Percentiles rank a stretch among this genome's conserved stretches.
These are phyloP conservation scores for Lithophane socia DNA, from an alignment of 2,888 invertebrate genomes.

Conservation along the genomic window DNA sequence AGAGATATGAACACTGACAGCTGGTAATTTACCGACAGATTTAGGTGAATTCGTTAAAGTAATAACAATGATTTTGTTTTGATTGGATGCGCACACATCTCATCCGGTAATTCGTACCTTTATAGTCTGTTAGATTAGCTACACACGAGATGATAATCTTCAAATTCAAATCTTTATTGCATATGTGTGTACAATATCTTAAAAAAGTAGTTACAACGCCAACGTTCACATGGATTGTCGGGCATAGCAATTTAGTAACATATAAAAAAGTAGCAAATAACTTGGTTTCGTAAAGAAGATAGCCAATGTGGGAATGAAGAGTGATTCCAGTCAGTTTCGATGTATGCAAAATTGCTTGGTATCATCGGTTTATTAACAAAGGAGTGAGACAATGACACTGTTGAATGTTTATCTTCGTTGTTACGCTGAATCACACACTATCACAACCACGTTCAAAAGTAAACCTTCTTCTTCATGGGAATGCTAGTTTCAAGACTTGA, in stretches of 20 bases:
- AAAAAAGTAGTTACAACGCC: too few species aligned
- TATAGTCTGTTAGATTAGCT: slow-evolving; percentile 2
- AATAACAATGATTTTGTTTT: slow-evolving; percentile 46
- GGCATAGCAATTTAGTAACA: too few species aligned
- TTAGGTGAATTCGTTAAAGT: slow-evolving; percentile 25
- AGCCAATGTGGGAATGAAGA: background rate
- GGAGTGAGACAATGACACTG: slow-evolving; percentile 19
- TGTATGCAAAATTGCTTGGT: background rate
- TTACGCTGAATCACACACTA: background rate
- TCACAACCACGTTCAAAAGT: background rate
- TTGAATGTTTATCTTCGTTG: slow-evolving; percentile 16
- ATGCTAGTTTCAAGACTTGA: slow-evolving; percentile 3
- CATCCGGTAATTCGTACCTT: background rate
- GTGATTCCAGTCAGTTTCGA: background rate
- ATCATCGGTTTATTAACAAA: slow-evolving; percentile 23
- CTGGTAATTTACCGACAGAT: slow-evolving; percentile 60
- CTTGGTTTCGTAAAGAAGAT: background rate
- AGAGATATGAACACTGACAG: slow-evolving; percentile 68
- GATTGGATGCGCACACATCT: slow-evolving; percentile 45
- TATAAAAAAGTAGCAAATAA: too few species aligned
- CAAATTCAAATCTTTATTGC: too few species aligned
- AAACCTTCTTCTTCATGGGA: slow-evolving; percentile 13
- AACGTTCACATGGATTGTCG: too few species aligned
- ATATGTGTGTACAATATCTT: too few species aligned
- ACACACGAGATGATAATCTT: background rate